Conservation (phyloP, 2,888 invertebrate species). For the Calameuta pallipes region DNA sequence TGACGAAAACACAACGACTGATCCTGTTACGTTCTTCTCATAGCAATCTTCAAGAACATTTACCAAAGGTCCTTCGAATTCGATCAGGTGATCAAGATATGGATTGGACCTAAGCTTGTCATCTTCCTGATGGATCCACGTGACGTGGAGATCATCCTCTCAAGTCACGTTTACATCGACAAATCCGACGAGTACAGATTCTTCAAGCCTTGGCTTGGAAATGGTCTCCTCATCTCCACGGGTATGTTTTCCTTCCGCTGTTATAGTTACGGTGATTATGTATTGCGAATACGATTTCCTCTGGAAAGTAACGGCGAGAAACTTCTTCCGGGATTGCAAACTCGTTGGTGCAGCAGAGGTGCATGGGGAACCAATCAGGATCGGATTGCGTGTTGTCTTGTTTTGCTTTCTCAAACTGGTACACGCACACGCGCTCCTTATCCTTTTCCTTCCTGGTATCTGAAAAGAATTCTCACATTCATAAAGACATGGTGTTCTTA, state of each 20-base stretch:
- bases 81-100: conserved; percentile 74
- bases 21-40: conserved; percentile 32
- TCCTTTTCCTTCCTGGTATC: not conserved
- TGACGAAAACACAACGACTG: not conserved
- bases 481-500: not conserved
- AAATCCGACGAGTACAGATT: conserved; percentile 83
- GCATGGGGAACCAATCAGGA: not conserved
- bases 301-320: not conserved
- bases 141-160: conserved; percentile 82
- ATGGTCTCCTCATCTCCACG: conserved; percentile 83
- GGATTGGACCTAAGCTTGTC: conserved; percentile 82
- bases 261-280: not conserved
- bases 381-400: not conserved
- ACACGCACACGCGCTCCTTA: not conserved
- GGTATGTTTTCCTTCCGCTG: conserved; percentile 65
- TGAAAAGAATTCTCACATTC: conserved; percentile 1
- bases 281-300: not conserved
- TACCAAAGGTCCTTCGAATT: conserved; percentile 70
- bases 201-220: conserved; percentile 87
- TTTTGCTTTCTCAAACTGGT: not conserved
- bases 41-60: conserved; percentile 79
- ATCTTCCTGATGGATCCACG: conserved; percentile 82
- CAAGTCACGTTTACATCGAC: conserved; percentile 84
- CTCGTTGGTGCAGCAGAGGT: not conserved
- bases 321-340: not conserved